These are phyloP conservation scores for Euphydryas editha DNA, from an alignment of 2,888 invertebrate species.

Conservation along the genomic window DNA sequence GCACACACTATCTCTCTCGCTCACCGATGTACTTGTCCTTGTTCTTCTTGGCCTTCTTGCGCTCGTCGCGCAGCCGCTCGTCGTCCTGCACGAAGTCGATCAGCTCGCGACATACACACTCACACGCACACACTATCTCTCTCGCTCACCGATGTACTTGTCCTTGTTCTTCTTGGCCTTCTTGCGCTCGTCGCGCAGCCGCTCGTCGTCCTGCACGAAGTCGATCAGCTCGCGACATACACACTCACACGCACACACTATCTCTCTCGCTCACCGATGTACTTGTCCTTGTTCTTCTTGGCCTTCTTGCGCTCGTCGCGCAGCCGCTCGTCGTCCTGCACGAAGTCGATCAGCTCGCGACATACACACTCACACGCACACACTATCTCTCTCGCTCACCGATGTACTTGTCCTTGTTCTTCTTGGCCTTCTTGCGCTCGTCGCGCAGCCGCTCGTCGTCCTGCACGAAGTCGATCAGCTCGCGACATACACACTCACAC, in stretches of 20 bases:
- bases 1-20: slow-evolving; percentile 43
- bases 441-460: slow-evolving; percentile 98
- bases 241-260: no score
- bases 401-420: slow-evolving; percentile 99
- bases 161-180: slow-evolving; percentile 99
- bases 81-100: slow-evolving; percentile 99
- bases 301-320: slow-evolving; percentile 99
- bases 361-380: no score
- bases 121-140: no score
- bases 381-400: slow-evolving; percentile 85
- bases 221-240: no score
- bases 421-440: slow-evolving; percentile 99
- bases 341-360: no score
- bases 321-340: slow-evolving; percentile 98
- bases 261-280: slow-evolving; percentile 93
- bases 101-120: no score
- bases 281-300: slow-evolving; percentile 99
- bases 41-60: slow-evolving; percentile 99
- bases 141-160: slow-evolving; percentile 95
- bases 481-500: no score
- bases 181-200: slow-evolving; percentile 96
- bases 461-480: slow-evolving; percentile 98
- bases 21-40: slow-evolving; percentile 98
- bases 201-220: slow-evolving; percentile 99
- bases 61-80: slow-evolving; percentile 96